Conservation (phyloP, 2,797 vertebrate genomes). For the Basileuterus tristriatus region DNA sequence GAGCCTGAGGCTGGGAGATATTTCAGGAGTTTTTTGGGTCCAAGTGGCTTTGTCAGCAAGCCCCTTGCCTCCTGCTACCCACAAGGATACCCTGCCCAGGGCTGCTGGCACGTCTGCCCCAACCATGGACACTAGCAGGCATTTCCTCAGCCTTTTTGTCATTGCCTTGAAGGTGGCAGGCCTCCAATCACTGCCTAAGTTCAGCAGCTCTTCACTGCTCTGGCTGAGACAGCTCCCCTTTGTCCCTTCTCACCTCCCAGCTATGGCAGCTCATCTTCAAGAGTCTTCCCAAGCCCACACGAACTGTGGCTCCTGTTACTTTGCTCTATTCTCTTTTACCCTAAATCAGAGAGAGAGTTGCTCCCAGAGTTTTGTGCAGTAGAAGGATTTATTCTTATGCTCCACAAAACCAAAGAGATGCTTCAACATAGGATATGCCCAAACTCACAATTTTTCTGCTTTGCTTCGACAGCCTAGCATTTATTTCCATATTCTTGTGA, state of each 20-base stretch:
- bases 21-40: neutral
- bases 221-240: neutral
- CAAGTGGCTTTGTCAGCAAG: neutral
- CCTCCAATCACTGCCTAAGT: neutral
- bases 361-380: neutral
- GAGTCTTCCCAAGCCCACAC: neutral
- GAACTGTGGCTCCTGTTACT: neutral
- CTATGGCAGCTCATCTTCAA: neutral
- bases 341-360: neutral
- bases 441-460: neutral
- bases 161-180: neutral
- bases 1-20: neutral
- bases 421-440: neutral
- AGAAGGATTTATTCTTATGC: neutral
- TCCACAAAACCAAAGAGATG: neutral
- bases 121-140: neutral
- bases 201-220: neutral
- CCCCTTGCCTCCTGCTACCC: neutral
- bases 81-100: accelerated
- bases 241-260: neutral
- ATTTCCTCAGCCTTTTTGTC: neutral
- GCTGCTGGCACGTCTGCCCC: neutral
- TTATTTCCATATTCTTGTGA: slow-evolving; percentile 11
- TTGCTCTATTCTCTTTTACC: neutral
- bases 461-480: neutral